Base-by-base conservation (phyloP, 2,797 vertebrate genomes). In the Labroides dimidiatus region DNA sequence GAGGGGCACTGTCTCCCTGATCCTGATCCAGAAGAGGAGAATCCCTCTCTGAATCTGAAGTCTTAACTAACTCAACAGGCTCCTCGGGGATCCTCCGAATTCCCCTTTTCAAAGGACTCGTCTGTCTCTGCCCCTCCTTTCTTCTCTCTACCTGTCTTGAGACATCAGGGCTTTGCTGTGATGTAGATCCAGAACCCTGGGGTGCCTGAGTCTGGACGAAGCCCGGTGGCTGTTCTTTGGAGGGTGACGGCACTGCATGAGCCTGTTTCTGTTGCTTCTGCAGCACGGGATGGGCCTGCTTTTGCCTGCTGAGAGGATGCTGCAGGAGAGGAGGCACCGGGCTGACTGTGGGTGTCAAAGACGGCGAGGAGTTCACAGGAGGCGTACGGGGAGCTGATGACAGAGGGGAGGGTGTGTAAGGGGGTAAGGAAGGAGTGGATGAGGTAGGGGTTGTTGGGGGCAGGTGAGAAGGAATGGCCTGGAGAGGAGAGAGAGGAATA, bases 21-120 rank as follows among this genome's bases (percentile, higher is more conserved):
- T 94, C 94, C 17, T 88, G 87, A 57, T 94, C 94, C 67, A 91
- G 81, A 73, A 93, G 82, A 51, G 93, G 94, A 1, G 93, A 94
- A 71, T 95, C 94, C 47, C 90, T 87, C 75, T 95, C 94, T 13
- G 91, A 92, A 71, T 94, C 92, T 2, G 92, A 93, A 43, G 82
- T 87, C 83, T 91, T 93, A 30, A 89, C 44, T 19, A 65, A 80
- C 67, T 92, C 91, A 39, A 86, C 61, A 4, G 83, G 77, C 74
- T 93, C 92, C 75, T 93, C 92, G 10, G 78, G 88, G 47, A 91
- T 88, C 77, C 81, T 85, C 57, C 78, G 85, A 24, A 93, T 72
- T 75, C 72, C 80, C 24, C 84, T 70, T 79, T 87, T 87, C 49
- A 90, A 87, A 14, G 87, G 87, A 44, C 81, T 84, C 4, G 84